Evolutionary conservation across 2,888 invertebrate species (phyloP).

Genomic region (Drosophila prostipennis): DNA sequence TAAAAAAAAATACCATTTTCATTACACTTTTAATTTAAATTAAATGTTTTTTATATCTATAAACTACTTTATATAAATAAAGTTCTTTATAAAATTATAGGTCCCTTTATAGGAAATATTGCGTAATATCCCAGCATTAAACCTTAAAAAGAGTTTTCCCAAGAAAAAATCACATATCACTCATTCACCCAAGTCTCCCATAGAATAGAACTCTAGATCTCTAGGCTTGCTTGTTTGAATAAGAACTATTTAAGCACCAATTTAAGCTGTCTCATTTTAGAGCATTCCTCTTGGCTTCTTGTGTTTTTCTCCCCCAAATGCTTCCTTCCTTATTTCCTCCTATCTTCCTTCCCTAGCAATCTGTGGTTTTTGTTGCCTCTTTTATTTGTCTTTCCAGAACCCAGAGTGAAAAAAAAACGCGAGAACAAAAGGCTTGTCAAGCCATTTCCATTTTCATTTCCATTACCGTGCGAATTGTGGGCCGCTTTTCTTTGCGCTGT

Average conservation of each 20-base stretch:
- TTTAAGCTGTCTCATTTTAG: slow-evolving; percentile 2
- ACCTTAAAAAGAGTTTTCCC: no score
- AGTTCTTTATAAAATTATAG: no score
- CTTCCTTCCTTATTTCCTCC: slow-evolving; percentile 6
- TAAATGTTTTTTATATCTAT: no score
- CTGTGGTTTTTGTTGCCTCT: slow-evolving; percentile 25
- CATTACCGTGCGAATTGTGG: slow-evolving; percentile 69
- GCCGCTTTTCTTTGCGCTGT: slow-evolving; percentile 12
- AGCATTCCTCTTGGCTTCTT: slow-evolving; percentile 13
- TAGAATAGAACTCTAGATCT: not conserved
- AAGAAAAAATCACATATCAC: no score
- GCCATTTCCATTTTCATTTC: slow-evolving; percentile 65
- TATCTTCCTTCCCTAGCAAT: slow-evolving; percentile 12
- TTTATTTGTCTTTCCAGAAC: slow-evolving; percentile 16
- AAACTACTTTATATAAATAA: no score
- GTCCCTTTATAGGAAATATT: no score
- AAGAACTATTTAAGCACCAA: not conserved
- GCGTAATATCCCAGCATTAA: no score
- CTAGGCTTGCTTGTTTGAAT: not conserved
- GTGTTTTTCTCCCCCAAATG: not conserved
- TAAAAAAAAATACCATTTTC: no score
- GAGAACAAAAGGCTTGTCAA: slow-evolving; percentile 66
- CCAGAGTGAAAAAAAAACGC: slow-evolving; percentile 7
- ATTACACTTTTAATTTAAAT: no score
- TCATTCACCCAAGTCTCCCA: not conserved